Conservation (phyloP, 2,888 invertebrate genomes). For the Phytoseiulus persimilis region DNA sequence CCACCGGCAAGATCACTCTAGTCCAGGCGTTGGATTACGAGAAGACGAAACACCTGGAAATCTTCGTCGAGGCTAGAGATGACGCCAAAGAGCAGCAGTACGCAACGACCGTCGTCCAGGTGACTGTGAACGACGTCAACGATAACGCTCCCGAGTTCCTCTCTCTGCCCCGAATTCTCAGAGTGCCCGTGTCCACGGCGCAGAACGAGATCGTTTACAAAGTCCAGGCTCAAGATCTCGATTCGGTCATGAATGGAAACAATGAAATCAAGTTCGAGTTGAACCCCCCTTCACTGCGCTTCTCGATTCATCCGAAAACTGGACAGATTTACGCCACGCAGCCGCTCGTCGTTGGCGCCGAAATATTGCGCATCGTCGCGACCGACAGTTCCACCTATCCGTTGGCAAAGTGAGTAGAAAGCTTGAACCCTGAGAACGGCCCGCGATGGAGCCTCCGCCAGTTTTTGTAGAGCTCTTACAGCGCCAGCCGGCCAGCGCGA, state of each 20-base stretch:
- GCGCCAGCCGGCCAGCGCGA: too few species aligned
- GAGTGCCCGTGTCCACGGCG: slow-evolving; percentile 46
- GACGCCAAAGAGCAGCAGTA: slow-evolving; percentile 46
- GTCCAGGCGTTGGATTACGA: slow-evolving; percentile 46
- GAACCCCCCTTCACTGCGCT: slow-evolving; percentile 45
- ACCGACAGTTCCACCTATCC: slow-evolving; percentile 44
- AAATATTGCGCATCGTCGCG: slow-evolving; percentile 45
- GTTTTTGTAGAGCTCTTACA: too few species aligned
- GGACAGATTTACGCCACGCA: slow-evolving; percentile 47
- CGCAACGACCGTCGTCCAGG: slow-evolving; percentile 45
- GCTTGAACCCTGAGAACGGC: too few species aligned
- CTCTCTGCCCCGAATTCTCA: slow-evolving; percentile 46
- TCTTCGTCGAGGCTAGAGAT: slow-evolving; percentile 47
- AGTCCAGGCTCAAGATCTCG: slow-evolving; percentile 46
- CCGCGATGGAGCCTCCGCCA: too few species aligned
- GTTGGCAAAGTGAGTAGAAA: slow-evolving; percentile 42
- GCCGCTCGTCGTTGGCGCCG: slow-evolving; percentile 43
- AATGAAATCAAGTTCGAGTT: slow-evolving; percentile 45
- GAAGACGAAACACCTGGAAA: slow-evolving; percentile 45
- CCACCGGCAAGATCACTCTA: slow-evolving; percentile 45
- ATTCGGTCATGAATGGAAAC: slow-evolving; percentile 44
- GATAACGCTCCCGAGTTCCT: slow-evolving; percentile 47
- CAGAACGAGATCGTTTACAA: slow-evolving; percentile 46
- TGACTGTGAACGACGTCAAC: slow-evolving; percentile 47
- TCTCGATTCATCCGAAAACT: slow-evolving; percentile 45